A percentile compares a stretch with the other conserved stretches of the same genome.
These are phyloP conservation scores for Athalia rosae DNA, from an alignment of 2,888 invertebrate species.

Conservation along the genomic window DNA sequence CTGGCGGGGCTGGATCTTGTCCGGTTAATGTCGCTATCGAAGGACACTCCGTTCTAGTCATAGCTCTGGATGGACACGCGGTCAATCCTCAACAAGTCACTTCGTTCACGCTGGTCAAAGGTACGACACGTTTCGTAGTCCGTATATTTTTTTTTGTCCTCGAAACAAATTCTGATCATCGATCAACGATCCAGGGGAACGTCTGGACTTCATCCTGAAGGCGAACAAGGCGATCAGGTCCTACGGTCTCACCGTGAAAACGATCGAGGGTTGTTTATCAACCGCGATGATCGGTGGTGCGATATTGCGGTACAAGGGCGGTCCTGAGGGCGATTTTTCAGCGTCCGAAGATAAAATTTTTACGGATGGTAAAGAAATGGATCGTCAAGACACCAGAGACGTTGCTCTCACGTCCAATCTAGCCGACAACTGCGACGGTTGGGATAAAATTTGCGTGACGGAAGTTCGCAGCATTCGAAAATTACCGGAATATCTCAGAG, in stretches of 20 bases:
- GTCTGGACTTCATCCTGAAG: constrained; percentile 84
- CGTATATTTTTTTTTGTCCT: constrained; percentile 8
- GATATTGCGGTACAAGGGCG: constrained; percentile 74
- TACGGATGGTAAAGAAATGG: constrained; percentile 47
- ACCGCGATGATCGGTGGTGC: constrained; percentile 76
- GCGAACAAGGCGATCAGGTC: constrained; percentile 77
- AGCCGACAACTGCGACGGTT: constrained; percentile 72
- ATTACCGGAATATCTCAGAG: constrained; percentile 75
- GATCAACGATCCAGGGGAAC: constrained; percentile 77
- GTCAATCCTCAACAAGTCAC: constrained; percentile 77
- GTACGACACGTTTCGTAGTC: constrained; percentile 72
- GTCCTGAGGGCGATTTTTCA: constrained; percentile 48
- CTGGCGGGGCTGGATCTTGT: constrained; percentile 81
- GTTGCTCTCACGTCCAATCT: constrained; percentile 63
- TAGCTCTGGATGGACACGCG: constrained; percentile 83
- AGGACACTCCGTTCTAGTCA: constrained; percentile 79
- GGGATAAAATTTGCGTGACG: constrained; percentile 77
- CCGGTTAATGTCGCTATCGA: constrained; percentile 81
- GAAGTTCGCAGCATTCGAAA: constrained; percentile 77
- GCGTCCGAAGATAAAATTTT: constrained; percentile 40
- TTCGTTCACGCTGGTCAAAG: constrained; percentile 79
- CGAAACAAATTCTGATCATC: background rate
- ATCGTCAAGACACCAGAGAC: background rate
- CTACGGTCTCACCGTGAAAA: constrained; percentile 79
- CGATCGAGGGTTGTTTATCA: constrained; percentile 74